Base-by-base conservation (phyloP, 2,888 invertebrate genomes). In the Temnothorax unifasciatus region DNA sequence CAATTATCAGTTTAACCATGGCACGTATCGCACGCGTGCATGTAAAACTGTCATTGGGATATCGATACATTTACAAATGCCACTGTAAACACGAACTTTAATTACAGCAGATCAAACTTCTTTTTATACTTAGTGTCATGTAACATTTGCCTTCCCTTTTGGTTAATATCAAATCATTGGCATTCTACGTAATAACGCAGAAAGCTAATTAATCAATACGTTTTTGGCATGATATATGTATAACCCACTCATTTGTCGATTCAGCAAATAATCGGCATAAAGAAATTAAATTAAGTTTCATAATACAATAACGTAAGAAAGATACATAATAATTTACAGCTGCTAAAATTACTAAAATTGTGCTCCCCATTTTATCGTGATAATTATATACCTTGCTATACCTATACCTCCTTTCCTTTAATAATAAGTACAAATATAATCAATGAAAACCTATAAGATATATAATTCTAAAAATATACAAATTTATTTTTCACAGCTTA, bases 401-500 rank as follows among this genome's bases (percentile, higher is more conserved):
- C 3, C 18, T 6, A 6, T n/a, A 21, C 9, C 52, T 8, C 3
- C 21, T 21, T 52, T 52, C 52, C n/a, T 54, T 54, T 54, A 54
- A 54, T 21, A 21, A 82, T 85, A 83, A 87, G 74, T 85, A 68
- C 63, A 76, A 85, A 79, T 86, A 84, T 64, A 88, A 88, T 73
- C 63, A 77, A 88, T 85, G 59, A 57, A 75, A 86, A 5, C 13
- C 84, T 83, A 86, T 85, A 84, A 73, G 63, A 79, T 87, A 64
- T 50, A 18, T 18, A 61, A 85, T 64, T 89, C 86, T 87, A 90
- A 88, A 89, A 91, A 87, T 91, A 87, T 86, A 85, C 63, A 88
- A 88, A 88, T 83, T 86, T 82, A 76, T 81, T 83, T 71, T 50
- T 11, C 9, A 50, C 41, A 18, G 25, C 29, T 63, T 61, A 68